Base-by-base conservation (phyloP, 2,888 invertebrate genomes). In the Eilema caniola region DNA sequence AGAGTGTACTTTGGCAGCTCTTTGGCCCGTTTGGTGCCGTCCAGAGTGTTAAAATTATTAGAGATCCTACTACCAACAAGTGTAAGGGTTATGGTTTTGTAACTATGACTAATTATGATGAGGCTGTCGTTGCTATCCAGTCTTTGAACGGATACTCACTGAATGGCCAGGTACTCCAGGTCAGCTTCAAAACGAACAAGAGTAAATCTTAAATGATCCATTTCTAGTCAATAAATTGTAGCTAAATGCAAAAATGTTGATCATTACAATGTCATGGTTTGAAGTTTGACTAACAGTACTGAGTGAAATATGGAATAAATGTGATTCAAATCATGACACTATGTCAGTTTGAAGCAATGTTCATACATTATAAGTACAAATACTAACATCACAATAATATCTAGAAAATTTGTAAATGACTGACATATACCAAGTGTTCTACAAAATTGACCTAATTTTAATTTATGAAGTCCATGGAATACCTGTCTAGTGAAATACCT, bases 61-160 rank as follows among this genome's bases (percentile, higher is more conserved):
- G 98, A 88, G 99, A 99, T 96, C 97, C 98, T 86, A 97, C 98
- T 89, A 99, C 99, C 82, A 98, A 98, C 96, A 99, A 99, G 95
- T 99, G 99, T 96, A 99, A 99, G 96, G 99, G 99, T 79, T 99
- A 99, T 94, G 99, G 99, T 83, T 99, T 99, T 94, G 99, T 99
- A 84, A 99, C 99, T 80, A 99, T 99, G 99, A 99, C 99, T 91
- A 99, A 99, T 95, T 99, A 99, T 91, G 99, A 99, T 89, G 99
- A 99, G 95, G 98, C 99, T 74, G 97, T 99, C 79, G 98, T 98
- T 86, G 99, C 99, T 84, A 99, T 99, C 90, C 98, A 99, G 95
- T 98, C 98, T 80, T 96, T 99, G 89, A 99, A 99, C 94, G 99
- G 99, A 88, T 99, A 99, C 95, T 98, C 98, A 86, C 96, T 99